Evolutionary conservation across 1,140 invertebrate species (phyloP), one percentile per base, ranked within the genome.

Genomic region (Papilio xuthus): DNA sequence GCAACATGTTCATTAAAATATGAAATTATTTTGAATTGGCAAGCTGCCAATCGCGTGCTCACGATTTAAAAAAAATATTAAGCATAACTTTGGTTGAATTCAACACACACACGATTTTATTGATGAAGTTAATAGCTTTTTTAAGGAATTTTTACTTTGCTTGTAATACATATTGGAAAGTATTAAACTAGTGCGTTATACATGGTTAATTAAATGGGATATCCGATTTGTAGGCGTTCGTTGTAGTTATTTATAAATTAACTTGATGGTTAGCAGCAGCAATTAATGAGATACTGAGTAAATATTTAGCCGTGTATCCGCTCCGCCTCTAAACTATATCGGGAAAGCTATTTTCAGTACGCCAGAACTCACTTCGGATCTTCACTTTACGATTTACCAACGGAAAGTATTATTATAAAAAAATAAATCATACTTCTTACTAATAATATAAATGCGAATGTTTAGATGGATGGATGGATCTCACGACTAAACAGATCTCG

Each of bases 1-100:
- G 47, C 41, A 81, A 85, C 81, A 77, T 83, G 71, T 82, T 83
- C 77, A 81, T 82, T 74, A 63, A 67, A 77, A 76, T 76, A 13
- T 56, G 50, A 76, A 76, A 60, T 76, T 76, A 63, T 56, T 56
- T 75, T 37, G 37, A 23, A 18, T 42, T 71, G 69, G 71, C 71
- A 73, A 42, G 37, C 42, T 73, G 71, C 71, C 71, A 73, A 73
- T 73, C 23, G 41, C 70, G 6, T 26, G 41, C 10, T 73, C n/a
- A 20, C 70, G 41, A n/a, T 72, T 15, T 8, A 26, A 47, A 47
- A 44, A 42, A 44, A 47, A 32, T 67, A 32, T 44, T 73, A 23
- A 26, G 13, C 71, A 4, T 73, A n/a, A 47, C 41, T 26, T 71
- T 20, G 1, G n/a, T 42, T 37, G 26, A 42, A 37, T 71, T 41